These are phyloP conservation scores for Corythornis cristatus DNA, from an alignment of 2,113 vertebrate genomes.

Conservation along the genomic window DNA sequence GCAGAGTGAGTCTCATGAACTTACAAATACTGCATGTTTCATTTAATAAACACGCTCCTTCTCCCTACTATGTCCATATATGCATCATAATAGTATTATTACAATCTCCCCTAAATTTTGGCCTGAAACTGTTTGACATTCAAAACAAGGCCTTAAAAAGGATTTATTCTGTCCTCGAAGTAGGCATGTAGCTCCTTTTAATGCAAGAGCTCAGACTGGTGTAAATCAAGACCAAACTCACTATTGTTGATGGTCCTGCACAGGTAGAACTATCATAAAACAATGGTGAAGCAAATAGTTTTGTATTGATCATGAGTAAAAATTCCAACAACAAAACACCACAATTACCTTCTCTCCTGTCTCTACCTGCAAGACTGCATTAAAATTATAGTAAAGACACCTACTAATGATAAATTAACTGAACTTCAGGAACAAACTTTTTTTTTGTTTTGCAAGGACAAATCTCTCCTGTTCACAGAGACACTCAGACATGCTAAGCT, in stretches of 20 bases:
- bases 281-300: not conserved
- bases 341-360: not conserved
- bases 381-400: not conserved
- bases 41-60: not conserved
- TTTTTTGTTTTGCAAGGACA: not conserved
- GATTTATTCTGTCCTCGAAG: slow-evolving; percentile 32
- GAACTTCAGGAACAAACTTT: not conserved
- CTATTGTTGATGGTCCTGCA: not conserved
- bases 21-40: not conserved
- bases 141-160: slow-evolving; percentile 21
- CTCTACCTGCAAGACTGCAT: not conserved
- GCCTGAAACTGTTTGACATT: slow-evolving; percentile 1
- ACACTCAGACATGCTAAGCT: not conserved
- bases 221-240: slow-evolving; percentile 42
- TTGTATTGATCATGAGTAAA: not conserved
- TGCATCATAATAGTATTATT: not conserved
- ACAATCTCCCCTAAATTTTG: not conserved
- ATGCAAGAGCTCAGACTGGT: not conserved
- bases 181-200: not conserved
- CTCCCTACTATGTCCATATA: not conserved
- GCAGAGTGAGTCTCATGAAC: not conserved
- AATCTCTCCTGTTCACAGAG: not conserved
- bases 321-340: not conserved
- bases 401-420: not conserved
- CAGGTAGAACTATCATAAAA: not conserved